These are phyloP conservation scores for Microctonus hyperodae DNA, from an alignment of 2,888 invertebrate species.

Conservation along the genomic window DNA sequence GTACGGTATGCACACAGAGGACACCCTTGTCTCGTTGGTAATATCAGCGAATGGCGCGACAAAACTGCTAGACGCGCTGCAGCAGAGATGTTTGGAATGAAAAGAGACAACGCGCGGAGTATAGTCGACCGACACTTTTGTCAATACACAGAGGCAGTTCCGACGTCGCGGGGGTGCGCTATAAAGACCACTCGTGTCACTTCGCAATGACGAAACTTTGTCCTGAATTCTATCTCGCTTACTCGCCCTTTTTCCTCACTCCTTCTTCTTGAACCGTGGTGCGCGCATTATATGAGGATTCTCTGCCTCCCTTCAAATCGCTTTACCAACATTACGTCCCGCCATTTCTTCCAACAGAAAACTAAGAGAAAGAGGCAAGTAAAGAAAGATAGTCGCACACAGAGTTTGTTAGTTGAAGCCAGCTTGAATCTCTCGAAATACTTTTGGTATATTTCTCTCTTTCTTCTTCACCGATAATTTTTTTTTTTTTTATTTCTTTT, in stretches of 20 bases:
- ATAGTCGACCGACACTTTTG: constrained; percentile 65
- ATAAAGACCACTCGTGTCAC: constrained; percentile 70
- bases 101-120: constrained; percentile 41
- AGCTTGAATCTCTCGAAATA: constrained; percentile 45
- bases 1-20: not conserved
- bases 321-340: constrained; percentile 2
- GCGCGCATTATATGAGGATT: constrained; percentile 1
- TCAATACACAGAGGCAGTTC: constrained; percentile 62
- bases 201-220: constrained; percentile 68
- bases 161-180: constrained; percentile 56
- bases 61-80: constrained; percentile 57
- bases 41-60: constrained; percentile 62
- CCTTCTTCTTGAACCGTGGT: not conserved
- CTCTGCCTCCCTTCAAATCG: not conserved
- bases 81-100: constrained; percentile 51
- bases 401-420: constrained; percentile 53
- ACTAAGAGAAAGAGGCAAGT: constrained; percentile 15
- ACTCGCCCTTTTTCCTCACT: constrained; percentile 27
- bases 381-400: constrained; percentile 25
- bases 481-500: no score
- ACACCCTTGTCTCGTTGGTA: constrained; percentile 53
- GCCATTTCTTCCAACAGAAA: not conserved
- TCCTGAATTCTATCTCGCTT: constrained; percentile 61
- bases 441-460: constrained; percentile 31
- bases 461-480: no score